A percentile compares a stretch with the other conserved stretches of the same genome.
phyloP scores from a whole-genome alignment of 2,888 invertebrate species.

The Sphaerophoria rueppellii region DNA sequence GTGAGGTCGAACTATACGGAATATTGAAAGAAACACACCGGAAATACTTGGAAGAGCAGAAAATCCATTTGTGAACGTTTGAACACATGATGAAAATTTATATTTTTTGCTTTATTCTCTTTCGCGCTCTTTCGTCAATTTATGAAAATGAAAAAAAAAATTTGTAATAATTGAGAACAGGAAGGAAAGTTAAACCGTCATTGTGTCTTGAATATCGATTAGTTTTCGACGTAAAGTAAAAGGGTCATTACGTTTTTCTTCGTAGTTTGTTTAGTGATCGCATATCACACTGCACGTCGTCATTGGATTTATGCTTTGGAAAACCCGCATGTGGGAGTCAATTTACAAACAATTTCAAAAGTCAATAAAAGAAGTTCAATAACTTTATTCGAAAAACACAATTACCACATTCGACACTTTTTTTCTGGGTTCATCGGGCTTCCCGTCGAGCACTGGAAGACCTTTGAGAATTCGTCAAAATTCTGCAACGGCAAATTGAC shows the following conservation, averaged over 20 bases:
- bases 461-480: constrained; percentile 77
- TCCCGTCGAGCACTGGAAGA: constrained; percentile 76
- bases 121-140: constrained; percentile 19
- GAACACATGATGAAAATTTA: constrained; percentile 46
- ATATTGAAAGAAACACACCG: constrained; percentile 39
- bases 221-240: constrained; percentile 1
- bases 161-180: constrained; percentile 66
- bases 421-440: constrained; percentile 78
- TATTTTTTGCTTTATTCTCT: constrained; percentile 30
- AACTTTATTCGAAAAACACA: neutral
- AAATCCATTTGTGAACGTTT: constrained; percentile 61
- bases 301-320: neutral
- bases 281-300: neutral
- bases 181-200: constrained; percentile 66
- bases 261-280: neutral
- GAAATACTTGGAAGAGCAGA: constrained; percentile 59
- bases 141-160: constrained; percentile 29
- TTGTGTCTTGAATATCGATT: constrained; percentile 70
- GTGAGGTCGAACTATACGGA: constrained; percentile 48
- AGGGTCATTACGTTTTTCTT: neutral
- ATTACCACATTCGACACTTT: constrained; percentile 77
- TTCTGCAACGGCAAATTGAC: constrained; percentile 79
- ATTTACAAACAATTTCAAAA: too few relatives aligned
- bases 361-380: too few relatives aligned
- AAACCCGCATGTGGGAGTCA: too few relatives aligned